phyloP scores from a whole-genome alignment of 2,113 vertebrate genomes.

The Malurus alboscapulatus region DNA sequence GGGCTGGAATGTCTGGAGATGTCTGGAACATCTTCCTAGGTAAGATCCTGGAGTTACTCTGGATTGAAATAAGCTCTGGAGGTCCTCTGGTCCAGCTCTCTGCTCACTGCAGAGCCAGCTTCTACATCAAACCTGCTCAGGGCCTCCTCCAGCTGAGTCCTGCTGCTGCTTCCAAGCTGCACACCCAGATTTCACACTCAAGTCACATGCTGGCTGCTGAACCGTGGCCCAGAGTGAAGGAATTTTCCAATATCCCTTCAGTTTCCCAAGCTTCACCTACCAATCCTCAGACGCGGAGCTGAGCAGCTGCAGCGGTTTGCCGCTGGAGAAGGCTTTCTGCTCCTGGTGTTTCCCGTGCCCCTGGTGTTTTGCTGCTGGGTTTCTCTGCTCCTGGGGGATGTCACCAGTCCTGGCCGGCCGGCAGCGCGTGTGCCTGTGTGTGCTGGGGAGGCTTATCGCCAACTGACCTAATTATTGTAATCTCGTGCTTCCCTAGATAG shows the following conservation, averaged over 20 bases:
- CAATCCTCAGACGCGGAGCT: rapidly evolving
- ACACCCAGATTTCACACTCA: not conserved
- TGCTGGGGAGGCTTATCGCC: not conserved
- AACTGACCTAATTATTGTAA: constrained; percentile 54
- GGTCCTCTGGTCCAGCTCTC: not conserved
- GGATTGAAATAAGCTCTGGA: not conserved
- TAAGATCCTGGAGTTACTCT: not conserved
- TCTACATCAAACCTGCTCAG: not conserved
- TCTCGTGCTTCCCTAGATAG: not conserved
- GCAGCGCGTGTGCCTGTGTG: not conserved
- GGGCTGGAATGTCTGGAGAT: not conserved
- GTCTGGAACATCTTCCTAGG: not conserved
- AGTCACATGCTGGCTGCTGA: not conserved
- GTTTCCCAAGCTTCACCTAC: not conserved
- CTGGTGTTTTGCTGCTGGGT: not conserved
- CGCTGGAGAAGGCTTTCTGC: not conserved
- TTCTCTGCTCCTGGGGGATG: not conserved
- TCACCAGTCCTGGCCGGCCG: not conserved
- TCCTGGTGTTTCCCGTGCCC: rapidly evolving
- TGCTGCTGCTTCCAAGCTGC: not conserved
- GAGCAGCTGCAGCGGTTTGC: not conserved
- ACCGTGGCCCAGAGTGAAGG: rapidly evolving
- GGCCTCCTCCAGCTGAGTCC: not conserved
- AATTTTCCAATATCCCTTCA: not conserved
- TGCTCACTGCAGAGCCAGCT: not conserved